Base-by-base conservation (phyloP, 2,797 vertebrate genomes). In the Peromyscus aztecus region DNA sequence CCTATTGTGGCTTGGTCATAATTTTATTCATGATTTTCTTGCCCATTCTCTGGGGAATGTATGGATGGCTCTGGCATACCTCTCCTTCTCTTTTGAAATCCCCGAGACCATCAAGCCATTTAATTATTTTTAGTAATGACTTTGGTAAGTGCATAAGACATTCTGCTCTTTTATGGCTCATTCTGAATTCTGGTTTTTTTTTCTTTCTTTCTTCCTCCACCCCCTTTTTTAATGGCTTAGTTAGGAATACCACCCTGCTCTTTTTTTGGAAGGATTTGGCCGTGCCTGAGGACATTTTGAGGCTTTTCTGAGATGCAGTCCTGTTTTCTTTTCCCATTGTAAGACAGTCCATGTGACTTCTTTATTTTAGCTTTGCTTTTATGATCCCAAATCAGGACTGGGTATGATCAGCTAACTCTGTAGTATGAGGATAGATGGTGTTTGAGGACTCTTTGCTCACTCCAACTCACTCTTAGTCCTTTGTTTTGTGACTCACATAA, bases 11-110 rank as follows among this genome's bases (percentile, higher is more conserved):
- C 19, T 3, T 40, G 9, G 82, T 31, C 69, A 84, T 97, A 95
- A 97, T 97, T 97, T 96, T 97, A 97, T 97, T 98, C 97, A 96
- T 98, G 93, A 94, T 16, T 95, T 96, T 57, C 87, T 96, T 90
- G 83, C 89, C 86, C 37, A 49, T 96, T 95, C 95, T 97, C 92
- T 85, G 87, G 96, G 95, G 97, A 96, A 96, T 89, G 21, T 65
- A 85, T 87, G 80, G 83, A 87, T 88, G 94, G 16, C 12, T 89
- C 59, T 93, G 96, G 92, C 89, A 84, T 12, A 29, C 61, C 57
- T 94, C 71, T 73, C 80, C 49, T 83, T 92, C 85, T 94, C 90
- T 88, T 97, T 97, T 91, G 92, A 97, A 97, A 97, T 94, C 83
- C 71, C 92, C 6, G 31, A 85, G 76, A 96, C 43, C 76, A 96